Base-by-base conservation (phyloP, 2,888 invertebrate species). In the Ennomos erosarius region DNA sequence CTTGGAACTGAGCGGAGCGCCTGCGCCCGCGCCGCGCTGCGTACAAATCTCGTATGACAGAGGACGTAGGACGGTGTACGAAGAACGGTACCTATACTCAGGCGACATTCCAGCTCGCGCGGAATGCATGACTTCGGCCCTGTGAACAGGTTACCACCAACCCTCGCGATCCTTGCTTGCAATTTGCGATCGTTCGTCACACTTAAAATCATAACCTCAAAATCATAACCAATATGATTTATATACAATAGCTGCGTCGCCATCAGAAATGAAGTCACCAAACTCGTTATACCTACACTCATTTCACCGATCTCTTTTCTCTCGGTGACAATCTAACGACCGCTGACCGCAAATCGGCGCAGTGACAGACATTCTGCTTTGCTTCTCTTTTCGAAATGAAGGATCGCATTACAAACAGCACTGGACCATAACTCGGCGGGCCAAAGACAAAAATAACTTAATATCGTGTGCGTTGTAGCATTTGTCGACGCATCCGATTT, bases 361-460 rank as follows among this genome's bases (percentile, higher is more conserved):
- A 78, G 76, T 80, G 78, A 81, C 84, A 81, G 78, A 81, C 82
- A 83, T 85, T 87, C 85, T 84, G 85, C 83, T 88, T 87, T 86
- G 84, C 82, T 87, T 85, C 80, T 80, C 84, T 89, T 88, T 87
- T 84, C 81, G 84, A 87, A 87, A 84, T 82, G 79, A 76, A 84
- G 87, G 91, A 92, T 91, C 91, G 82, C 89, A 78, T 92, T 92
- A 92, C 92, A 87, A 88, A 87, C 85, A 85, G 74, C 88, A 87
- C 89, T 91, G 90, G 91, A 91, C 90, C 90, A 91, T 90, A 90
- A 90, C 90, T 89, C 89, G 85, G 79, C 88, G 88, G 83, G 82
- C 88, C 89, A 88, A 87, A 90, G 91, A 92, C 91, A 85, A 91
- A 92, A 91, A 91, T 91, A 91, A 91, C 91, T 88, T 90, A 89